phyloP scores from a whole-genome alignment of 2,113 vertebrate genomes.

The Collichthys lucidus region DNA sequence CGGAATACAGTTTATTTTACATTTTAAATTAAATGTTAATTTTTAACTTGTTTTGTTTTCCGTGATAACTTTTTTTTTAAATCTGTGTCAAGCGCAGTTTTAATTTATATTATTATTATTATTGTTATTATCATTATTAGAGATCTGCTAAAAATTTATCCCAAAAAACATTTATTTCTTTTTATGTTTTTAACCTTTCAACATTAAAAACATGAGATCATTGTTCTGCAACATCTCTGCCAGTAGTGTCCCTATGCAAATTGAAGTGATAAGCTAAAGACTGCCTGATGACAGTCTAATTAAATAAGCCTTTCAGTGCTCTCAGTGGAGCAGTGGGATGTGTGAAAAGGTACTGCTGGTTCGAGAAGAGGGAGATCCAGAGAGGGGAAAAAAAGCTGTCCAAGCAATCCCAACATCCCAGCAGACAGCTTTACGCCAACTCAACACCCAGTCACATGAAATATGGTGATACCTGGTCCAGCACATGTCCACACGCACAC shows the following conservation, averaged over 20 bases:
- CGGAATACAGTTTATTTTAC: neutral
- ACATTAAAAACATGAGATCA: neutral
- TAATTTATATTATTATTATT: neutral
- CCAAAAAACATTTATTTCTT: neutral
- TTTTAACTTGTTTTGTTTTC: constrained; percentile 4
- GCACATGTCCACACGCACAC: constrained; percentile 25
- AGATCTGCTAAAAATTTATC: neutral
- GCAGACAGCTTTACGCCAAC: constrained; percentile 50
- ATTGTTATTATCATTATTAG: neutral
- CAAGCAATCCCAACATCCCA: constrained; percentile 58
- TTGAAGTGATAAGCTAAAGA: constrained; percentile 79
- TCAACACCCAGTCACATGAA: constrained; percentile 53
- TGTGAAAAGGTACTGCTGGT: constrained; percentile 75
- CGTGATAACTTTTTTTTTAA: neutral
- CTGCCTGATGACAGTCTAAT: constrained; percentile 83
- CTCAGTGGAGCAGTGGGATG: constrained; percentile 69
- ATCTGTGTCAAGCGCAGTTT: neutral
- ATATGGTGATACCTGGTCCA: constrained; percentile 41
- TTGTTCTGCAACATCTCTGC: constrained; percentile 32
- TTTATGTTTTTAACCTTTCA: constrained; percentile 8
- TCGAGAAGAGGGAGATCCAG: constrained; percentile 45
- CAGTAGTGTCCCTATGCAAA: constrained; percentile 49
- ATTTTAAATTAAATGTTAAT: constrained; percentile 8
- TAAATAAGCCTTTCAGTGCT: constrained; percentile 82
- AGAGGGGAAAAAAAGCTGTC: constrained; percentile 35